These are phyloP conservation scores for Heteromormyrus szaboi DNA, from an alignment of 2,797 vertebrate genomes.

Conservation along the genomic window DNA sequence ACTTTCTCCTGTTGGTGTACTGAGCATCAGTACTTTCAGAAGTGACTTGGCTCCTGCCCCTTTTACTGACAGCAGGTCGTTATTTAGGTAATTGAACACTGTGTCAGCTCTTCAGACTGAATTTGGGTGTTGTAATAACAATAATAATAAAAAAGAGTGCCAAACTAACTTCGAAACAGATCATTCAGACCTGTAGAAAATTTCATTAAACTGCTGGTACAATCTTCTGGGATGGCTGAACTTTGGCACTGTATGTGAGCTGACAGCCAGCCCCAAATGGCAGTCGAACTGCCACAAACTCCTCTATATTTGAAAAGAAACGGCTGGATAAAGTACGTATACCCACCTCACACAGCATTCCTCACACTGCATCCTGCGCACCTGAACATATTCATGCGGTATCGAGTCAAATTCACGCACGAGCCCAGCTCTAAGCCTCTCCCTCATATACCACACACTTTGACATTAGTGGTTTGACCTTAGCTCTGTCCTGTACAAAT, in stretches of 20 bases:
- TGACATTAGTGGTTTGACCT: not conserved
- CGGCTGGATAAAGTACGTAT: not conserved
- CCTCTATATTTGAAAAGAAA: not conserved
- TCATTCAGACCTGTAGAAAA: not conserved
- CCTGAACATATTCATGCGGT: not conserved
- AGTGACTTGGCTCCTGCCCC: not conserved
- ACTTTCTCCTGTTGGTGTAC: not conserved
- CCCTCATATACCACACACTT: not conserved
- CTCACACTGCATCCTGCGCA: not conserved
- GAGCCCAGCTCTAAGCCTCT: not conserved
- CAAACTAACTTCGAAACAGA: not conserved
- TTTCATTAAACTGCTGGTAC: not conserved
- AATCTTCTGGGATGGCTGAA: not conserved
- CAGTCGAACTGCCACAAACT: not conserved
- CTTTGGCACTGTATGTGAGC: not conserved
- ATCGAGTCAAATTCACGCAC: not conserved
- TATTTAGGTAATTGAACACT: not conserved
- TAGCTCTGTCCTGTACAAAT: not conserved
- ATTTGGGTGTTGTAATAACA: not conserved
- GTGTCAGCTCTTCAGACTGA: not conserved
- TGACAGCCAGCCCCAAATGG: not conserved
- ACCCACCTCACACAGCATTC: not conserved
- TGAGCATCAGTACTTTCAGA: not conserved
- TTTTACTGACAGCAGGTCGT: not conserved
- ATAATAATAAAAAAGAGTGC: not conserved